Base-by-base conservation (phyloP, 1,140 invertebrate genomes). In the Spodoptera frugiperda region DNA sequence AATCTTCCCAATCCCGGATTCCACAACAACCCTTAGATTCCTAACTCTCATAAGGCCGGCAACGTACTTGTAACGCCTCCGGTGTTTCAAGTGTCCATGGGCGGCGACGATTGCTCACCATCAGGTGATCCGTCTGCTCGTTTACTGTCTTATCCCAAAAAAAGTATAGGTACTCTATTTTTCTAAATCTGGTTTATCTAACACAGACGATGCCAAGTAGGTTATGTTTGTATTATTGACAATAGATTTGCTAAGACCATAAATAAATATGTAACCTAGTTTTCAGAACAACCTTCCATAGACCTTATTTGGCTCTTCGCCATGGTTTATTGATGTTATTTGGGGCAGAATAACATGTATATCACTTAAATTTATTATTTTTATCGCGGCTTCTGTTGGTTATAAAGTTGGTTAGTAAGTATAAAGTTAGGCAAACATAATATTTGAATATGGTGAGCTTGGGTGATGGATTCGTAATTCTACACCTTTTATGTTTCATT, bases 151-250 rank as follows among this genome's bases (percentile, higher is more conserved):
- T n/a, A n/a, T n/a, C n/a, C n/a, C n/a, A n/a, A n/a, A n/a, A n/a
- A n/a, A n/a, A n/a, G 1, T 39, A 9, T 39, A 25, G 25, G 25
- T 25, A 25, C 25, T 25, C 0, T 25, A 25, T 39, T 39, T 39
- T 39, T 75, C 25, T 75, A 44, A 19, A 54, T 76, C 49, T 76
- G 30, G 30, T 54, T 21, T 33, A 61, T 74, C 57, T 39, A 17
- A 44, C 15, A 77, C 12, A 70, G 33, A 25, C 25, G 49, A 19
- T 59, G 76, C 67, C 76, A 77, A 77, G 11, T 71, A 19, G 67
- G 55, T 53, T 57, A 33, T 53, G 46, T 71, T 63, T 71, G 46
- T 51, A 61, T 2, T 71, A 63, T 63, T 70, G 54, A 33, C 61
- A 59, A 59, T 59, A 57, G 30, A 72, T 72, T 72, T 14, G 15